A percentile compares a stretch with the other conserved stretches of the same genome.
Evolutionary conservation across 30 jellyfish, hydroid and myxozoan species (phyloP).

Genomic region (Aurelia aurita): DNA sequence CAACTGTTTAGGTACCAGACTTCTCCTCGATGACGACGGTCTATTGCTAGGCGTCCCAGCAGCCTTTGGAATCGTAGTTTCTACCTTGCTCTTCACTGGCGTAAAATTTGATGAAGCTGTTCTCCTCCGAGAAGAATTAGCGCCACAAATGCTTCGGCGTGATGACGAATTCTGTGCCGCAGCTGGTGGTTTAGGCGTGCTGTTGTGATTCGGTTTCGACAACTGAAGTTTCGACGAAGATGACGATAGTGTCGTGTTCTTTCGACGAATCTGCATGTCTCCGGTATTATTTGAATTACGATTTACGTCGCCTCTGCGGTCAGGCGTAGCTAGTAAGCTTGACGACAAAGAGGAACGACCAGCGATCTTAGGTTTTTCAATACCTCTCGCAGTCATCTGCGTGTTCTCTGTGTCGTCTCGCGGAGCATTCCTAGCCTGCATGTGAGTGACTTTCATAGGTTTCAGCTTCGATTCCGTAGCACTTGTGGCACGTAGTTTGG

Average conservation of each 20-base stretch:
- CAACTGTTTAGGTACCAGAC: slow-evolving; percentile 35
- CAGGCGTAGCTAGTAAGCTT: slow-evolving; percentile 26
- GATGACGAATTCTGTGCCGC: slow-evolving; percentile 8
- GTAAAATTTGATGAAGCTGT: neutral
- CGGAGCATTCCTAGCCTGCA: slow-evolving; percentile 18
- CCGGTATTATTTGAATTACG: slow-evolving; percentile 9
- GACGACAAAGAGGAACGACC: slow-evolving; percentile 2
- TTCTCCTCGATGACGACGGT: slow-evolving; percentile 18
- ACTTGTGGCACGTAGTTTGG: slow-evolving; percentile 28
- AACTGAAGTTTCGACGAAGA: slow-evolving; percentile 45
- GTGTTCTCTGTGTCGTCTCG: neutral
- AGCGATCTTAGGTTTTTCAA: neutral
- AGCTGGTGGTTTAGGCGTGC: slow-evolving; percentile 57
- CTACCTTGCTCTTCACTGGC: neutral
- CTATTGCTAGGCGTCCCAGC: slow-evolving; percentile 17
- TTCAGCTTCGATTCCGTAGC: slow-evolving; percentile 55
- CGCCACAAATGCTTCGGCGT: slow-evolving; percentile 31
- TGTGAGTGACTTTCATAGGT: slow-evolving; percentile 57
- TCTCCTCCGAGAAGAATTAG: neutral
- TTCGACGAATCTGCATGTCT: slow-evolving; percentile 32
- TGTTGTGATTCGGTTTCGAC: slow-evolving; percentile 55
- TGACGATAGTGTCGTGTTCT: slow-evolving; percentile 18
- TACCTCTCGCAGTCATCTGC: neutral
- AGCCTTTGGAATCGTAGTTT: neutral
- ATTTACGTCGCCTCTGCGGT: slow-evolving; percentile 7